Evolutionary conservation across 37 sponge, comb jelly and placozoan species (phyloP).

Genomic region (Petrosia ficiformis): DNA sequence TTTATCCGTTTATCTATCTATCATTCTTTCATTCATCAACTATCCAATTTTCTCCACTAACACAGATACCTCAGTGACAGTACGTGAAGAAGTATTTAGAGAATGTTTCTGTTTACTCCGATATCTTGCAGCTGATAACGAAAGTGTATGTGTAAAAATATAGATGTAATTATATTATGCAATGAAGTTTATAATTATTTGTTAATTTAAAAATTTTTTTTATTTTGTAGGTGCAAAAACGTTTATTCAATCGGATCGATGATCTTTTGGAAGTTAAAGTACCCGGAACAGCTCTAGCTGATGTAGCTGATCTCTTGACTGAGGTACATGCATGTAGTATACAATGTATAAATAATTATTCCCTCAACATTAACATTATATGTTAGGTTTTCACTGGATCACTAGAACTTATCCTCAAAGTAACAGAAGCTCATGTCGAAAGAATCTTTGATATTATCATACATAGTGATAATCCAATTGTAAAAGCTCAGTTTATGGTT

Average conservation of each 20-base stretch:
- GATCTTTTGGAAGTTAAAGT: constrained; percentile 38
- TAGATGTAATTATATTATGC: no score
- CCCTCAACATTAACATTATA: not conserved
- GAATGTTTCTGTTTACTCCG: not conserved
- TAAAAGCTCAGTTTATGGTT: constrained; percentile 38
- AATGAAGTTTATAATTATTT: no score
- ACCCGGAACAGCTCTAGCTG: not conserved
- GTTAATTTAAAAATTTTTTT: not conserved
- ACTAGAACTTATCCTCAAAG: constrained; percentile 31
- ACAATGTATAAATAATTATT: not conserved
- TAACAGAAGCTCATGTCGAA: constrained; percentile 32
- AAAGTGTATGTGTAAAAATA: not conserved
- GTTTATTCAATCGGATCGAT: constrained; percentile 34
- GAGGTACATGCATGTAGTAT: constrained; percentile 14
- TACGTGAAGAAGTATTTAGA: not conserved
- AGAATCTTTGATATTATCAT: constrained; percentile 29
- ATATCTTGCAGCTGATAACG: not conserved
- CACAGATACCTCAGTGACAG: not conserved
- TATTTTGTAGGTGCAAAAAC: not conserved
- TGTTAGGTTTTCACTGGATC: constrained; percentile 51
- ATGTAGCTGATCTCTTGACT: constrained; percentile 7
- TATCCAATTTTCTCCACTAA: no score
- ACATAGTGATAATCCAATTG: not conserved
- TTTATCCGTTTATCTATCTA: not conserved
- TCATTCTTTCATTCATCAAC: no score